A percentile compares a stretch with the other conserved stretches of the same genome.
Evolutionary conservation across 2,888 invertebrate genomes (phyloP).

Genomic region (Myopa testacea): DNA sequence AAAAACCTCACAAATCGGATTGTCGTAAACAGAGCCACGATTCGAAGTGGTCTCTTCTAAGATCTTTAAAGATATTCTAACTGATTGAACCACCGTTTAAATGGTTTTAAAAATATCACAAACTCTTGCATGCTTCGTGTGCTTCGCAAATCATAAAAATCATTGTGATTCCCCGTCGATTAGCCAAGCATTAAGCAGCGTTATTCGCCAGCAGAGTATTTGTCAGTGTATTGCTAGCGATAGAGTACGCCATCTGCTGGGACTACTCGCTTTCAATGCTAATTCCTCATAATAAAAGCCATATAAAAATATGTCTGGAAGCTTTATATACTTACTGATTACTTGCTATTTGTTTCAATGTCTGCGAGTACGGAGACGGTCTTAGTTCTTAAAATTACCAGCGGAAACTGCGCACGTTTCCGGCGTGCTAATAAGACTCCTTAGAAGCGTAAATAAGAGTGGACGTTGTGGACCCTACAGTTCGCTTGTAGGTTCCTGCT

Average conservation of each 20-base stretch:
- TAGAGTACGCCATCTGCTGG: not conserved
- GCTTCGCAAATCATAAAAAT: constrained; percentile 6
- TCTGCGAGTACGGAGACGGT: constrained; percentile 4
- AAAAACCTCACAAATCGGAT: too few relatives aligned
- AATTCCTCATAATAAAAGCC: constrained; percentile 52
- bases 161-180: not conserved
- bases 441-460: constrained; percentile 52
- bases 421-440: constrained; percentile 58
- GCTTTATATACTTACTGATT: constrained; percentile 47
- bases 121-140: not conserved
- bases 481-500: constrained; percentile 26
- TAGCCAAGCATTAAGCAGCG: not conserved
- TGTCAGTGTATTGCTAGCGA: not conserved
- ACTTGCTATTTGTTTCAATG: constrained; percentile 35
- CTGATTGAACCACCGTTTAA: not conserved
- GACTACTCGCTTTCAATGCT: not conserved
- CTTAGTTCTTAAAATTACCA: not conserved
- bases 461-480: not conserved
- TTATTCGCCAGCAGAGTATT: too few relatives aligned
- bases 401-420: constrained; percentile 49
- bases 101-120: constrained; percentile 6
- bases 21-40: too few relatives aligned
- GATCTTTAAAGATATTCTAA: too few relatives aligned
- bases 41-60: too few relatives aligned
- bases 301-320: constrained; percentile 61